phyloP scores from a whole-genome alignment of 2,797 vertebrate species.

The Siniperca scherzeri region DNA sequence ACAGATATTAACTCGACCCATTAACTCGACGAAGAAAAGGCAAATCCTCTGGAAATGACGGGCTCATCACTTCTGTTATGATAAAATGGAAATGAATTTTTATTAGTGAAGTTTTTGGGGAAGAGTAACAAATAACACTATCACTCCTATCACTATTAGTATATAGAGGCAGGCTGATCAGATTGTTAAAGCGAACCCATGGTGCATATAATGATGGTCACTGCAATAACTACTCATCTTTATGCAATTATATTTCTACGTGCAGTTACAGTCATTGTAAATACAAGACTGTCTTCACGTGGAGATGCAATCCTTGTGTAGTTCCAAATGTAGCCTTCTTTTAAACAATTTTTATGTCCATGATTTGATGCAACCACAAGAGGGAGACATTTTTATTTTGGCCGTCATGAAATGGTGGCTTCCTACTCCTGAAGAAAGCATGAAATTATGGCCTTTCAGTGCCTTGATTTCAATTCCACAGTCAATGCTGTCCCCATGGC shows the following conservation, averaged over 20 bases:
- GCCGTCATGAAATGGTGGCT: slow-evolving; percentile 11
- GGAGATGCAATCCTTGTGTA: not conserved
- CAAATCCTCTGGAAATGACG: not conserved
- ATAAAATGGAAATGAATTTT: not conserved
- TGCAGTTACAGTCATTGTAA: not conserved
- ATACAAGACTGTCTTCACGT: not conserved
- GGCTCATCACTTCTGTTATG: too few relatives aligned
- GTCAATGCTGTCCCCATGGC: not conserved
- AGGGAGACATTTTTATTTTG: slow-evolving; percentile 59
- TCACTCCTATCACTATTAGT: not conserved
- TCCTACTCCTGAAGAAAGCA: not conserved
- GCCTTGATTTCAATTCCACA: not conserved
- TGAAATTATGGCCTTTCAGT: not conserved
- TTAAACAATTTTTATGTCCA: not conserved
- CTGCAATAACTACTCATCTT: not conserved
- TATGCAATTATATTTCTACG: not conserved
- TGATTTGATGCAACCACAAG: slow-evolving; percentile 54
- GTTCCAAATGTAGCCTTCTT: not conserved
- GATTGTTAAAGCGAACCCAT: not conserved
- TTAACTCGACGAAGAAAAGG: too few relatives aligned
- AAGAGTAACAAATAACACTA: not conserved
- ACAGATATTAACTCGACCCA: not conserved
- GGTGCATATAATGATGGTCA: not conserved
- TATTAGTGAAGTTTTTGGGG: too few relatives aligned
- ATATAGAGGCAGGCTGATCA: not conserved